These are phyloP conservation scores for Drosophila kepulauana DNA, from an alignment of 1,140 invertebrate species.

Conservation along the genomic window DNA sequence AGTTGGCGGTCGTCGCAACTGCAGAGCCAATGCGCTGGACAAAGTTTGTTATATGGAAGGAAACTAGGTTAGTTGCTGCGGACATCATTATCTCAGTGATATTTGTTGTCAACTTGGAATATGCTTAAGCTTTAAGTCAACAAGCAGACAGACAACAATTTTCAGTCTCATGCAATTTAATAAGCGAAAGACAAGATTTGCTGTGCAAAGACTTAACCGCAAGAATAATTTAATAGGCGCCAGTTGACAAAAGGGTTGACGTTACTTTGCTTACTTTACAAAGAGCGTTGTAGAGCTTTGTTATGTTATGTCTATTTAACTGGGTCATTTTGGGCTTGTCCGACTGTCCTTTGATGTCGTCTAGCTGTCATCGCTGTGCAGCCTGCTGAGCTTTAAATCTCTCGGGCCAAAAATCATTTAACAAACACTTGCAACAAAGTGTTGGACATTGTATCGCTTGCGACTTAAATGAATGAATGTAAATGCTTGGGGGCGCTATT, in stretches of 20 bases:
- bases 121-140: not conserved
- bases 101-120: not conserved
- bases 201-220: not conserved
- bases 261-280: not conserved
- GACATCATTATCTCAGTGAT: conserved; percentile 11
- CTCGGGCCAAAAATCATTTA: conserved; percentile 39
- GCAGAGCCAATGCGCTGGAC: conserved; percentile 1
- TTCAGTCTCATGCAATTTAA: not conserved
- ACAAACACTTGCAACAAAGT: conserved; percentile 6
- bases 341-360: not conserved
- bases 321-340: conserved; percentile 12
- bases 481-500: conserved; percentile 56
- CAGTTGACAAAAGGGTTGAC: no score
- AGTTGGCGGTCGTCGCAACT: conserved; percentile 20
- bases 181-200: not conserved
- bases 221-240: no score
- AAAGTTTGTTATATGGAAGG: not conserved
- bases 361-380: conserved; percentile 22
- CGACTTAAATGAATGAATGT: conserved; percentile 71
- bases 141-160: not conserved
- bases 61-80: conserved; percentile 2
- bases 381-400: conserved; percentile 49
- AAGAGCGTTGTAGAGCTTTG: no score
- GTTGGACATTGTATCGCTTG: conserved; percentile 28
- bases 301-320: conserved; percentile 9